phyloP scores from a whole-genome alignment of 2,797 vertebrate species.

The Mus caroli region DNA sequence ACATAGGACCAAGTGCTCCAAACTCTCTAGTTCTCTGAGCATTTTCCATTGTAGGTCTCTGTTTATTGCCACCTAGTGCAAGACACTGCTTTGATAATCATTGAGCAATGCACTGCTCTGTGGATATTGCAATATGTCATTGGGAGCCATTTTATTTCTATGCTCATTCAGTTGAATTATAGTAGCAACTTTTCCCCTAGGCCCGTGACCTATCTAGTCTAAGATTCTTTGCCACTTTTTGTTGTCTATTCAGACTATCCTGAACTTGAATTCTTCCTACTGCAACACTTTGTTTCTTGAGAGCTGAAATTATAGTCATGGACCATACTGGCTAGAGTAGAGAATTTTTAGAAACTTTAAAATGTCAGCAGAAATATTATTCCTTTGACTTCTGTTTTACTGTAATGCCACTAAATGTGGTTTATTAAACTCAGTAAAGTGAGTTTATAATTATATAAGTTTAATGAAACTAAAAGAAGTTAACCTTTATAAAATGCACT shows the following conservation, averaged over 20 bases:
- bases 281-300: not conserved
- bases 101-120: not conserved
- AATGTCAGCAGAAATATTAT: conserved; percentile 29
- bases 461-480: conserved; percentile 39
- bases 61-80: not conserved
- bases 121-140: not conserved
- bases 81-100: too few species aligned
- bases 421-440: not conserved
- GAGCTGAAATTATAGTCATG: not conserved
- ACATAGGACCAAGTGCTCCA: not conserved
- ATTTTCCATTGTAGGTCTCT: not conserved
- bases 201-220: not conserved
- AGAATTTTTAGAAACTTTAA: not conserved
- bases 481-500: not conserved
- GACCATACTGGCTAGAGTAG: not conserved
- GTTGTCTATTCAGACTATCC: not conserved
- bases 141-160: not conserved
- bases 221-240: not conserved
- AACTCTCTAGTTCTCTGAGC: not conserved
- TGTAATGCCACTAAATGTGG: not conserved
- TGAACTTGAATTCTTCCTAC: not conserved
- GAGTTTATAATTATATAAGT: conserved; percentile 44
- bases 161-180: too few species aligned
- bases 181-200: not conserved
- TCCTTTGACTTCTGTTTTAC: conserved; percentile 16